Base-by-base conservation (phyloP, 1,140 invertebrate species). In the Apis cerana region DNA sequence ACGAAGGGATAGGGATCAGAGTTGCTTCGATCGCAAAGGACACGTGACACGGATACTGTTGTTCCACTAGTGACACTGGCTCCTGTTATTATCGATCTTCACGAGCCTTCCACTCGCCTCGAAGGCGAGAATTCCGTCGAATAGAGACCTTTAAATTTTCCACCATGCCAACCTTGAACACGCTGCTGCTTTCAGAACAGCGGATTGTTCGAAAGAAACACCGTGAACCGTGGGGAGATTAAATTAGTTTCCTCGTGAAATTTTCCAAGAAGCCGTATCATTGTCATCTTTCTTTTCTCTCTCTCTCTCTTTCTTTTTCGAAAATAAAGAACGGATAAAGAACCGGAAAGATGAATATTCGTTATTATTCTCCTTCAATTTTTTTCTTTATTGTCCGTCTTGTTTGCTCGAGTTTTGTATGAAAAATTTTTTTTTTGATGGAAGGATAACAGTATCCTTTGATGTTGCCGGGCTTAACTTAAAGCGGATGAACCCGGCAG, bases 161-260 rank as follows among this genome's bases (percentile, higher is more conserved):
- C 21, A 5, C 5, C 7, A 52, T 43, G 75, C 11, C 62, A 54
- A 77, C 52, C 75, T 68, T 77, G 62, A 48, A 21, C 27, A 13
- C 33, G 33, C 4, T 17, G 27, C 33, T 17, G 11, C 75, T 48
- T 12, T 62, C 23, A 15, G 4, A 5, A 4, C 23, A n/a, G 23
- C 33, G 33, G 13, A 21, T 33, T 77, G 50, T 68, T 48, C 52
- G 15, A 68, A 65, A 54, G 75, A 56, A 8, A 50, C n/a, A 9
- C 12, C 23, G 13, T 19, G n/a, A n/a, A 33, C 2, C 33, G 33
- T 33, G n/a, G 43, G 11, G 11, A 27, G 62, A 77, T 77, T 77
- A 65, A 77, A 77, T 75, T 75, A 64, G 50, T 23, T 75, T 62
- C 13, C 48, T 48, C 10, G 48, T n/a, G 15, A 33, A 48, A 75